phyloP scores from a whole-genome alignment of 1,140 invertebrate genomes.

The Coptotermes formosanus region DNA sequence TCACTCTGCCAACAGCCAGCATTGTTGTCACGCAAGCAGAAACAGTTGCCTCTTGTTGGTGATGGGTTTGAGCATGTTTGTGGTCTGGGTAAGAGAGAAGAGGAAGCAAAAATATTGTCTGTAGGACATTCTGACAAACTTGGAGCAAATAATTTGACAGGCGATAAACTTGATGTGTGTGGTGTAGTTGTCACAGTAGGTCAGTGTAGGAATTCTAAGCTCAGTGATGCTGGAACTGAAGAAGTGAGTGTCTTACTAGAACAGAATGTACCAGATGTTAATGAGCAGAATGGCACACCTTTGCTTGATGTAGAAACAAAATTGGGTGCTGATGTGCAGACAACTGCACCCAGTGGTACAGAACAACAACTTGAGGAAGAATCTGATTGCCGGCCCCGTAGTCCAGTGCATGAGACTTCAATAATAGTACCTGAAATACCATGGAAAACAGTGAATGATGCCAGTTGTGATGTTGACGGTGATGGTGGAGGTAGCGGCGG shows the following conservation, averaged over 20 bases:
- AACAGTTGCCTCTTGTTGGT: constrained; percentile 25
- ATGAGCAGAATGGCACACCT: background rate
- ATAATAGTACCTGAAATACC: constrained; percentile 64
- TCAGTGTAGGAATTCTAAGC: background rate
- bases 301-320: background rate
- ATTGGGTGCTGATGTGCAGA: background rate
- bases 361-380: constrained; percentile 40
- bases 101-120: background rate
- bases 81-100: constrained; percentile 37
- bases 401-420: constrained; percentile 60
- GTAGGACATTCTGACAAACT: background rate
- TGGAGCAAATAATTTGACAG: background rate
- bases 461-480: constrained; percentile 29
- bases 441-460: constrained; percentile 50
- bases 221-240: background rate
- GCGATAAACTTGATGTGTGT: background rate
- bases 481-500: constrained; percentile 35
- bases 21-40: constrained; percentile 24
- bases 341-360: background rate
- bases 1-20: constrained; percentile 25
- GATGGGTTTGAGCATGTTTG: constrained; percentile 41
- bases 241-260: background rate
- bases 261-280: background rate
- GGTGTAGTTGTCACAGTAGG: background rate
- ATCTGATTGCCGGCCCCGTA: constrained; percentile 50